Evolutionary conservation across 2,888 invertebrate genomes (phyloP), one percentile per base, ranked within the genome.

Genomic region (Epiblema foenella): DNA sequence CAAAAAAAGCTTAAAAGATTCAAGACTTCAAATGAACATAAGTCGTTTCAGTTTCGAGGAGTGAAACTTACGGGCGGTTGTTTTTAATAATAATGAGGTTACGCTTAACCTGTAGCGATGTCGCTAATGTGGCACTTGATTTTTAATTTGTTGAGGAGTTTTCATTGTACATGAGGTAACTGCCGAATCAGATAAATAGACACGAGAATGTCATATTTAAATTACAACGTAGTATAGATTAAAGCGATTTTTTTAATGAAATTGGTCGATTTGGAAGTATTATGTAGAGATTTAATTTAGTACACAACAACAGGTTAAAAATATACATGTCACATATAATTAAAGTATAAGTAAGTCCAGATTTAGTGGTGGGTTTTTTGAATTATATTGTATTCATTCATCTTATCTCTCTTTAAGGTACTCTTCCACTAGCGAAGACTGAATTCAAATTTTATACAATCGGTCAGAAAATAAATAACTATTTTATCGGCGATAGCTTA

Each of bases 61-160:
- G 52, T 15, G 18, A 0, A 37, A 51, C 37, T 63, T 37, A 63
- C 52, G 63, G 63, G 20, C 63, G 52, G 37, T 63, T 51, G 52
- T 63, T 63, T 63, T 63, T 52, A 63, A 63, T 63, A 63, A 63
- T 63, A 63, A 63, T 63, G 63, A 63, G 37, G 63, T 51, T 63
- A 37, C 37, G 63, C 17, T 52, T 63, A 63, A 59, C 59, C 39
- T 59, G 18, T 15, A 37, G 37, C 63, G 18, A 52, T 29, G 56
- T 56, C 29, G 56, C 24, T 56, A 56, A 56, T 29, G 24, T 24
- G 54, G 54, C 8, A 54, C 9, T 56, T n/a, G 29, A n/a, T 15
- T 29, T 29, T 56, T 9, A 56, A 56, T 56, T 56, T 56, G 29
- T n/a, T n/a, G 8, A 9, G 29, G 46, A 46, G 46, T 46, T 46